Evolutionary conservation across 2,113 vertebrate genomes (phyloP), one percentile per base, ranked within the genome.

Genomic region (Pelvicachromis taeniatus): DNA sequence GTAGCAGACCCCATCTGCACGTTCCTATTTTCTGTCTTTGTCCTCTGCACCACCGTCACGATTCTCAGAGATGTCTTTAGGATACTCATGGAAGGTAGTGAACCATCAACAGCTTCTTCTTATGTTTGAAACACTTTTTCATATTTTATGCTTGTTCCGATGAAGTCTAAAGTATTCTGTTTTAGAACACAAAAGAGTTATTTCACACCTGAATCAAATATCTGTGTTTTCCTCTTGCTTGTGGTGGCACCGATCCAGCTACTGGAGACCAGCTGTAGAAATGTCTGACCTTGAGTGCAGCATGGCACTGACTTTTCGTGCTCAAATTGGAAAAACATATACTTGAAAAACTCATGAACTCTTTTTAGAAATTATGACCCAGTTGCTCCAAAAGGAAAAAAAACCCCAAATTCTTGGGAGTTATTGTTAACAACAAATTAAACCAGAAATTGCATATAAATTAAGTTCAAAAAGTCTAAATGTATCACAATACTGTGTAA

Each of bases 1-100:
- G 96, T 97, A 0, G 98, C 98, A 1, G 99, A 99, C 85, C 99
- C 99, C 58, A 97, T 99, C 93, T 99, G 98, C 84, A 99, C 99
- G 2, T 99, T 99, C 92, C 96, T 99, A 83, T 99, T 99, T 95
- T 99, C 99, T 0, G 82, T 99, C 93, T 99, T 98, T 0, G 98
- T 99, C 80, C 97, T 99, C 0, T 97, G 96, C 82, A 99, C 99
- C 93, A 99, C 99, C 0, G 2, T 96, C 81, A 97, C 98, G n/a
- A 99, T 99, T 87, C 97, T 99, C 88, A 96, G 95, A 40, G 99
- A 99, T 0, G 97, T 99, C 81, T 97, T 99, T 86, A 96, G 96
- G 68, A 97, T 99, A 86, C 97, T 99, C 85, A 97, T 99, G 97
- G 98, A 99, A 97, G 98, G 99, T 99, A 95, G 7, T 42, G 77